Conservation (phyloP, 1,140 invertebrate genomes). For the Philotrypesis tridentata region DNA sequence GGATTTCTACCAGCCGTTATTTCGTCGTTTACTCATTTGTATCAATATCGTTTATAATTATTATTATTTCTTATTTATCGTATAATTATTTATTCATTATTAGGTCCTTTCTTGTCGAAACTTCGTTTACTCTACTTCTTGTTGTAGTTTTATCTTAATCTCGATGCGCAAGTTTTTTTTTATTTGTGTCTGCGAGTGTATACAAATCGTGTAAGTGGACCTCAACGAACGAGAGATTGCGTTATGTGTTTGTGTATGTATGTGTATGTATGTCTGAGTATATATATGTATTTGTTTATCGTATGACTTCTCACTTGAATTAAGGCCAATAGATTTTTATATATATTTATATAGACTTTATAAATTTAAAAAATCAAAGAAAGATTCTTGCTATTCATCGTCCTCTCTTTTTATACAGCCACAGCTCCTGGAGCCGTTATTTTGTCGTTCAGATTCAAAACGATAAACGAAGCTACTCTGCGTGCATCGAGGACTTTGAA, state of each 20-base stretch:
- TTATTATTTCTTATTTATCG: constrained; percentile 7
- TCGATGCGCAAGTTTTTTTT: constrained; percentile 11
- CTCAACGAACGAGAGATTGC: constrained; percentile 9
- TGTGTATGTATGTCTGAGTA: background rate
- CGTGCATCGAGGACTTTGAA: background rate
- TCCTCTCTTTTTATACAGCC: background rate
- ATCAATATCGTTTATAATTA: background rate
- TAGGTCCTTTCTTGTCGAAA: constrained; percentile 40
- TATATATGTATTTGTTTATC: background rate
- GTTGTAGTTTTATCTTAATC: background rate
- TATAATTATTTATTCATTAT: constrained; percentile 6
- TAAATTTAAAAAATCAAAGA: constrained; percentile 13
- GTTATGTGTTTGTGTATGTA: background rate
- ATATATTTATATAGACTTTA: constrained; percentile 1
- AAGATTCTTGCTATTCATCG: background rate
- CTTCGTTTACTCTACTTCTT: constrained; percentile 17
- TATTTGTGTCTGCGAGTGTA: background rate
- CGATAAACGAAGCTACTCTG: background rate
- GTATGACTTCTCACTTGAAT: constrained; percentile 40
- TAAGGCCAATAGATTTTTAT: constrained; percentile 47
- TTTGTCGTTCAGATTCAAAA: background rate
- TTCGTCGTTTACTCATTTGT: background rate
- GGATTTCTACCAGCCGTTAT: no score
- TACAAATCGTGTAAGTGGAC: constrained; percentile 21
- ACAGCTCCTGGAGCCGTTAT: no score